A percentile compares a stretch with the other conserved stretches of the same genome.
Conservation (phyloP, 2,113 vertebrate genomes). For the Plestiodon gilberti region DNA sequence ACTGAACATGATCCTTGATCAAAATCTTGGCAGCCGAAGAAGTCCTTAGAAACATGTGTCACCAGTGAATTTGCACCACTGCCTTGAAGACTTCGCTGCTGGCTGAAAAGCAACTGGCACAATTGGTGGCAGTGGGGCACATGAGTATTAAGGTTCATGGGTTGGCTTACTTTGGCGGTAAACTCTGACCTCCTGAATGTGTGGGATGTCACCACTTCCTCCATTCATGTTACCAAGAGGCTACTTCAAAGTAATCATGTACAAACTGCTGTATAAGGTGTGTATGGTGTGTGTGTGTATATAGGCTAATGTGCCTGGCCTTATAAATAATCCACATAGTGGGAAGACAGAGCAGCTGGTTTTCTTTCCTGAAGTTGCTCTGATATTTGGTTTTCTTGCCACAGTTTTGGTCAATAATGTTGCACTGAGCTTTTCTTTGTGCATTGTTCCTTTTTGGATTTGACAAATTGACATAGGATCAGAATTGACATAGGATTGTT, state of each 20-base stretch:
- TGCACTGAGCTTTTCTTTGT: conserved; percentile 16
- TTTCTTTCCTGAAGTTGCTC: conserved; percentile 1
- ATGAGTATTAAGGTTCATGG: conserved; percentile 53
- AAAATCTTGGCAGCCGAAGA: conserved; percentile 5
- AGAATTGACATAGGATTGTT: background rate
- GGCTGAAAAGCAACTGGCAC: conserved; percentile 54
- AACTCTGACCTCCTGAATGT: conserved; percentile 68
- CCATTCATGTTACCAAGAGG: conserved; percentile 49
- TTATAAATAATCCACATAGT: background rate
- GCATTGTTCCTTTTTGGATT: background rate
- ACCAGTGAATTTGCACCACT: background rate
- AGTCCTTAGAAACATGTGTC: conserved; percentile 44
- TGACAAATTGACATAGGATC: background rate
- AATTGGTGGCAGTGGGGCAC: conserved; percentile 67
- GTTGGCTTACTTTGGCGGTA: conserved; percentile 53
- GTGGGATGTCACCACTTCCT: conserved; percentile 65
- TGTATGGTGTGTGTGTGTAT: background rate
- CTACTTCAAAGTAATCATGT: conserved; percentile 43
- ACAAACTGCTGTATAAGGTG: conserved; percentile 24
- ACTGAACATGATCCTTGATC: conserved; percentile 52
- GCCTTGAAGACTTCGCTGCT: conserved; percentile 52
- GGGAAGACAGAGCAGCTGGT: background rate
- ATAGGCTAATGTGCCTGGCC: background rate
- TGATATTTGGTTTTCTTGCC: background rate
- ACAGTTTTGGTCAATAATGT: conserved; percentile 7